Base-by-base conservation (phyloP, 1,140 invertebrate species). In the Nasonia giraulti region DNA sequence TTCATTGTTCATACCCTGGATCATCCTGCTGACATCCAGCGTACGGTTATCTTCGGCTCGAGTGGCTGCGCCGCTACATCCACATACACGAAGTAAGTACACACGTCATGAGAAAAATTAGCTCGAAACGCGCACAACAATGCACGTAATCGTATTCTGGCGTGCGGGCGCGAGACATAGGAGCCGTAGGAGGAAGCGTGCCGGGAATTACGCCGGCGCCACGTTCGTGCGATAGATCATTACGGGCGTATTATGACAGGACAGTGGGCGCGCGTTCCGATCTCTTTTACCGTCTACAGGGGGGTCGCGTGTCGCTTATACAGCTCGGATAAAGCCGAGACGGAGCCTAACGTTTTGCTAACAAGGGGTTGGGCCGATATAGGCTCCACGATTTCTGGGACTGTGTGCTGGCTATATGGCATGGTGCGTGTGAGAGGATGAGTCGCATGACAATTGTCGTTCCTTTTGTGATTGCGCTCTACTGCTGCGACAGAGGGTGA, bases 161-260 rank as follows among this genome's bases (percentile, higher is more conserved):
- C 55, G 68, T 85, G 84, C 90, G 88, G 91, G 92, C 91, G 92
- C 89, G 90, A 62, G 55, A 20, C 55, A 1, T 62, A 62, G 55
- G 20, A 91, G 89, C 10, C 33, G 5, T 37, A 55, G 62, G 17
- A 84, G 87, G 87, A 90, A 90, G 87, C 90, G 91, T 93, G 91
- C 87, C 89, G 88, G 88, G 91, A 90, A 92, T 92, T 91, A 92
- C 87, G 85, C 77, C 27, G 81, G 81, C 88, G 87, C 87, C 87
- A 89, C 87, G 87, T 89, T 88, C 88, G 83, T 83, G 88, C 90
- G 90, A 88, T 90, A 88, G 89, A 91, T 92, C 91, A 92, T 92
- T 92, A 91, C 89, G 87, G 87, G 87, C 88, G 88, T 90, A 91
- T 92, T 92, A 92, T 90, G 91, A 92, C 90, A 91, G 91, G 89